Percentiles rank a stretch among this genome's conserved stretches.
Conservation (phyloP, 2,888 invertebrate species). For the Kryphioiulus occultus region DNA sequence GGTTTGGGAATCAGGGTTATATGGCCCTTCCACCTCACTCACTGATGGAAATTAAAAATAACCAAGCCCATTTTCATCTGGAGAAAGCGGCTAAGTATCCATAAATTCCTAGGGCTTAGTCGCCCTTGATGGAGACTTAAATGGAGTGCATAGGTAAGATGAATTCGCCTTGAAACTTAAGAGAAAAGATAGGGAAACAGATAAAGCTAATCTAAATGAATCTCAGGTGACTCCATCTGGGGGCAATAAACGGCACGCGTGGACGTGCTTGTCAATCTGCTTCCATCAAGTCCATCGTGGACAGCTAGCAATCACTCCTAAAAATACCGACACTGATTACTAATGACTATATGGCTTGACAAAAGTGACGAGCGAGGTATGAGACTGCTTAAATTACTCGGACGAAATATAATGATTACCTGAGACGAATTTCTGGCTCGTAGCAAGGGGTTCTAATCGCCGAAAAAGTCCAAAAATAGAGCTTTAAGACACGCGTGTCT, state of each 20-base stretch:
- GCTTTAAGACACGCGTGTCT: neutral
- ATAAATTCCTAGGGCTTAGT: neutral
- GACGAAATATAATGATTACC: neutral
- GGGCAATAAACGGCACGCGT: conserved; percentile 34
- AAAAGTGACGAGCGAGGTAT: neutral
- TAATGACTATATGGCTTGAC: conserved; percentile 1
- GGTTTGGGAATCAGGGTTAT: too few relatives aligned
- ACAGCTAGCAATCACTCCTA: neutral
- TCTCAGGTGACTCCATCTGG: conserved; percentile 7
- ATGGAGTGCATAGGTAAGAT: neutral
- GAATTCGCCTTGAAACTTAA: neutral
- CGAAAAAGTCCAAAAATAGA: neutral
- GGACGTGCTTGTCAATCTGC: neutral
- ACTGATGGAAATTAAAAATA: neutral
- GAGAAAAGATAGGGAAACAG: neutral
- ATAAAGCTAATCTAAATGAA: conserved; percentile 37
- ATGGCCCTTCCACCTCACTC: too few relatives aligned
- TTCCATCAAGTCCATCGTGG: neutral
- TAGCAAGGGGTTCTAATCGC: neutral
- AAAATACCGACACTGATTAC: conserved; percentile 32
- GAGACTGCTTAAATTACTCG: conserved; percentile 11
- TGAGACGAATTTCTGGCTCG: neutral
- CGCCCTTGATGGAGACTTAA: neutral
- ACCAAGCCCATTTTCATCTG: neutral
- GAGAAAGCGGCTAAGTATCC: neutral